These are phyloP conservation scores for Athalia rosae DNA, from an alignment of 2,888 invertebrate genomes.

Conservation along the genomic window DNA sequence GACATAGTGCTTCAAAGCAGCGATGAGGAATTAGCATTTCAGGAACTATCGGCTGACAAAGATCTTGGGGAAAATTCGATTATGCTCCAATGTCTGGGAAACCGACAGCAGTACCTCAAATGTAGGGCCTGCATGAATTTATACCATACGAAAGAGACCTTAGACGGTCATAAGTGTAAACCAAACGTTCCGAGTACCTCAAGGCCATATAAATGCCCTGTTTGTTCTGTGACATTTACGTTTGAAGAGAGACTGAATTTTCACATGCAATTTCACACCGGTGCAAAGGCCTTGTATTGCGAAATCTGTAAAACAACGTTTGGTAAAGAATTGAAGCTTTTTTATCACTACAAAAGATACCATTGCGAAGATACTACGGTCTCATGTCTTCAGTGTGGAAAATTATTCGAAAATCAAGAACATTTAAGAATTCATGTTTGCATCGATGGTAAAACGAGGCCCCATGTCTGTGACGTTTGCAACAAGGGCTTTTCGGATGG, in stretches of 20 bases:
- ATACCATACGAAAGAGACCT: constrained; percentile 61
- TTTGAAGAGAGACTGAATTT: constrained; percentile 64
- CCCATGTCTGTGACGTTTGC: constrained; percentile 64
- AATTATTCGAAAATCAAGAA: constrained; percentile 59
- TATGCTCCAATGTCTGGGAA: constrained; percentile 54
- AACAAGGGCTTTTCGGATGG: constrained; percentile 65
- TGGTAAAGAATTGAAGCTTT: constrained; percentile 62
- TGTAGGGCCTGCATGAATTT: constrained; percentile 66
- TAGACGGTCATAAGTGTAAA: constrained; percentile 63
- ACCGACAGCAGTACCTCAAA: constrained; percentile 60
- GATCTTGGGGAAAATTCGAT: constrained; percentile 52
- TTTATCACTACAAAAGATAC: constrained; percentile 63
- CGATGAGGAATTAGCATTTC: constrained; percentile 59
- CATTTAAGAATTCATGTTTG: constrained; percentile 59
- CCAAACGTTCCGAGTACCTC: constrained; percentile 60
- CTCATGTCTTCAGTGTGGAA: constrained; percentile 64
- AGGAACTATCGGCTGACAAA: constrained; percentile 49
- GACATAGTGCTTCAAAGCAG: constrained; percentile 63
- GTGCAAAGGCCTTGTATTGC: constrained; percentile 58
- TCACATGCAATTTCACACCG: constrained; percentile 61
- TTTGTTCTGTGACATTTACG: constrained; percentile 58
- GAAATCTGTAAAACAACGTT: constrained; percentile 62
- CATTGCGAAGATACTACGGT: constrained; percentile 59
- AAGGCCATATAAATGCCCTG: constrained; percentile 58
- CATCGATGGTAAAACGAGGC: constrained; percentile 61